Percentiles rank a stretch among this genome's conserved stretches.
Conservation (phyloP, 2,888 invertebrate genomes). For the Coremacera marginata region DNA sequence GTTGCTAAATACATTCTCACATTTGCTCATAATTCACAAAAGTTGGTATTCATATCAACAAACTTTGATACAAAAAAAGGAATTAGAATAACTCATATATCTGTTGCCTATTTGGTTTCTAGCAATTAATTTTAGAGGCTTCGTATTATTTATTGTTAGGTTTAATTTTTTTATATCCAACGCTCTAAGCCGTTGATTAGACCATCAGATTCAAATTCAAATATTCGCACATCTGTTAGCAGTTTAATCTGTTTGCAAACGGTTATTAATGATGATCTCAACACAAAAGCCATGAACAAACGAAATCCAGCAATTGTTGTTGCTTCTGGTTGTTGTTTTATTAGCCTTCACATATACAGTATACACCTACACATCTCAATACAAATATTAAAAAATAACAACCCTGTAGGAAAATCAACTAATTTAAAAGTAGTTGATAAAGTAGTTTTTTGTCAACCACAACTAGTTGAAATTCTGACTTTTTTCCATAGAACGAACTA, state of each 20-base stretch:
- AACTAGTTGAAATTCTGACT: too few species aligned
- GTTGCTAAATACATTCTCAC: too few species aligned
- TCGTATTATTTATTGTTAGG: not conserved
- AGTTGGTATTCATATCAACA: too few species aligned
- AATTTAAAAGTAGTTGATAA: too few species aligned
- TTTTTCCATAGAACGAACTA: too few species aligned
- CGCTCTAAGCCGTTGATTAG: slow-evolving; percentile 43
- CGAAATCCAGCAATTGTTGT: slow-evolving; percentile 11
- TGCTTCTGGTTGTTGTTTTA: not conserved
- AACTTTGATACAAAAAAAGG: too few species aligned
- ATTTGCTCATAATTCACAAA: too few species aligned
- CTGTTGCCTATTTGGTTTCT: not conserved
- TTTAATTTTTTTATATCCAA: not conserved
- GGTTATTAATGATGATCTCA: slow-evolving; percentile 51
- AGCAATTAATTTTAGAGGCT: not conserved
- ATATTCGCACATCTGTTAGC: slow-evolving; percentile 49
- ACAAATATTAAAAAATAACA: slow-evolving; percentile 35
- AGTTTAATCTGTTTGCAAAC: slow-evolving; percentile 51
- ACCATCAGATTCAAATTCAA: slow-evolving; percentile 39
- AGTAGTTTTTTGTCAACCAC: too few species aligned
- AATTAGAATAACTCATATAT: too few species aligned
- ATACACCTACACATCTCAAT: not conserved
- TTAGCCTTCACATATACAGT: not conserved
- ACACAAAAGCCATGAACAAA: slow-evolving; percentile 35
- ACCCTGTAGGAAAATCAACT: too few species aligned